Evolutionary conservation across 2,888 invertebrate genomes (phyloP), one percentile per base, ranked within the genome.

Genomic region (Strigamia crassipes): DNA sequence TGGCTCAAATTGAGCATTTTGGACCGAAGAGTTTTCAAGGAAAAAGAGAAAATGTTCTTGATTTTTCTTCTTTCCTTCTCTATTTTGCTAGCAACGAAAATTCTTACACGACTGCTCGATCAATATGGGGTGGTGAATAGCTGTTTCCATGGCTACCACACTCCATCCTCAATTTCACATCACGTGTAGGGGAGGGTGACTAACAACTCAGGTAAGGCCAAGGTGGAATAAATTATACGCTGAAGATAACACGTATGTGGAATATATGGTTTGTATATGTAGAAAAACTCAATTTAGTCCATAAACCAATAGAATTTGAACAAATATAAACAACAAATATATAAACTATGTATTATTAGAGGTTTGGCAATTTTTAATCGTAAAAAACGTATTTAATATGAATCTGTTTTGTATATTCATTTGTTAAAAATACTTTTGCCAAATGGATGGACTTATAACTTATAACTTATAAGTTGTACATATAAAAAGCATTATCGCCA

Each of bases 101-200:
- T 73, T 31, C 73, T 73, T 27, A 73, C 73, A 73, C 73, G 31
- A 73, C 23, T 31, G 73, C 31, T 73, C 73, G 73, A 73, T 73
- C 73, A 73, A 73, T 73, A 73, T n/a, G 73, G 73, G 73, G 73
- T 73, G 73, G 73, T 73, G 27, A 73, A 73, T 73, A 73, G 73
- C 73, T 73, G 73, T 73, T 31, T 27, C 73, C 73, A 73, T 73
- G 73, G 13, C 73, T 73, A 73, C 73, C 27, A 73, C 61, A 61
- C 73, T 73, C 73, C 73, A 73, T 73, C 73, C 31, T 73, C 73
- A 73, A 73, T 73, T 27, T 73, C 73, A 73, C 73, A 31, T 73
- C 73, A 73, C 31, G 31, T 73, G 73, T 31, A 73, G 73, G 73
- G 27, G 31, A 73, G 73, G 73, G 73, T 73, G 73, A 73, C 73